Base-by-base conservation (phyloP, 2,888 invertebrate genomes). In the Orthonevra nobilis region DNA sequence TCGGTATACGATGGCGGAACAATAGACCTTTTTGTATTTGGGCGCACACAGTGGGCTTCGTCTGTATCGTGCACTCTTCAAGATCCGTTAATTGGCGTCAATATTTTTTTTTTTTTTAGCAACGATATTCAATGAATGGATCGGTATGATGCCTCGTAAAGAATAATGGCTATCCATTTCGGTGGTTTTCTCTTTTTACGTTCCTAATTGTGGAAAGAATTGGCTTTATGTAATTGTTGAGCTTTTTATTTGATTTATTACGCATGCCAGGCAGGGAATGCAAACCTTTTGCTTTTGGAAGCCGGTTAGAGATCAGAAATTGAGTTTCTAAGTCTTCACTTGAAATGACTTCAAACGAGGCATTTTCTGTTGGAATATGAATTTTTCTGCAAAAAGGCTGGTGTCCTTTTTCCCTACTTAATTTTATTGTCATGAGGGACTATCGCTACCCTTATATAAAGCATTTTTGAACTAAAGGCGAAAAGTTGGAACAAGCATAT, bases 61-160 rank as follows among this genome's bases (percentile, higher is more conserved):
- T 9, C 34, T 58, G 56, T 61, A 48, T 42, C 44, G 58, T n/a
- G n/a, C n/a, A n/a, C n/a, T n/a, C 56, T 70, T 63, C 40, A 61
- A 28, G 5, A n/a, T 36, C 50, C 34, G 48, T 63, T 64, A 70
- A 52, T 40, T 70, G 70, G 58, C 63, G 63, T 77, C 38, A 63
- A 30, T 36, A 19, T 34, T 40, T 20, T 63, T 19, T 60, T 50
- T 36, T 52, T 54, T 54, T 66, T 54, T 28, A 38, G 56, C 63
- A 50, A 36, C 64, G 58, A 36, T 32, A 52, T 70, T 28, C 15
- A 20, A 30, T 38, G 61, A 56, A 61, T 70, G 32, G 52, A 7
- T 9, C 32, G 23, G n/a, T 46, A 23, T 5, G 30, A 34, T 14
- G 32, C 26, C n/a, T 32, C 26, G 12, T 42, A 42, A 56, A 17